Conservation (phyloP, 2,888 invertebrate species). For the Automeris io region DNA sequence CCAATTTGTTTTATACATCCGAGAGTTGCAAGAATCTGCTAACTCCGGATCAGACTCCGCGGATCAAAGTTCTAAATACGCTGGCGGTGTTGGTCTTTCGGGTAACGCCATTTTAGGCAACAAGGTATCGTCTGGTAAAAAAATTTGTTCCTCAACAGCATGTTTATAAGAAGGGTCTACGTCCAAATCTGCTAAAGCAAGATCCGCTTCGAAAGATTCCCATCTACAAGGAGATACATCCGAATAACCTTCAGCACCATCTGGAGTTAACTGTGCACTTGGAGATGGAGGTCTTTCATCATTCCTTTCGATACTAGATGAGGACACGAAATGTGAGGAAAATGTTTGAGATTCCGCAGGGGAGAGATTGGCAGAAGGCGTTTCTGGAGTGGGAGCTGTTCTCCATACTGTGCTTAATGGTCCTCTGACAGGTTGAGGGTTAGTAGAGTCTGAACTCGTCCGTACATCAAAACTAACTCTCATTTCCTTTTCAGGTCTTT, state of each 20-base stretch:
- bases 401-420: conserved; percentile 64
- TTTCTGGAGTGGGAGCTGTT: conserved; percentile 79
- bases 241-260: conserved; percentile 64
- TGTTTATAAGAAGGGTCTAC: conserved; percentile 79
- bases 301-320: conserved; percentile 66
- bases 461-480: conserved; percentile 66
- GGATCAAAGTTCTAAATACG: conserved; percentile 70
- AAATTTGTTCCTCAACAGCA: conserved; percentile 79
- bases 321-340: conserved; percentile 79
- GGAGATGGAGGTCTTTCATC: conserved; percentile 69
- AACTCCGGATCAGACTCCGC: conserved; percentile 70
- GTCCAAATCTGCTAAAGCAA: conserved; percentile 79
- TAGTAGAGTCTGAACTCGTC: conserved; percentile 49
- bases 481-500: conserved; percentile 64
- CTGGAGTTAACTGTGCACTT: conserved; percentile 78
- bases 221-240: conserved; percentile 74
- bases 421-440: conserved; percentile 57
- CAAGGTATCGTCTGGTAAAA: conserved; percentile 77
- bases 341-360: conserved; percentile 78
- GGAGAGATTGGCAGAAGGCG: conserved; percentile 81
- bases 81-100: conserved; percentile 77
- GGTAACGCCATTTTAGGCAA: conserved; percentile 69
- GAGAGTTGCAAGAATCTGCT: conserved; percentile 45
- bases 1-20: conserved; percentile 41
- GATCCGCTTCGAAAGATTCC: conserved; percentile 79